These are phyloP conservation scores for Takifugu rubripes DNA, from an alignment of 2,797 vertebrate genomes.

Conservation along the genomic window DNA sequence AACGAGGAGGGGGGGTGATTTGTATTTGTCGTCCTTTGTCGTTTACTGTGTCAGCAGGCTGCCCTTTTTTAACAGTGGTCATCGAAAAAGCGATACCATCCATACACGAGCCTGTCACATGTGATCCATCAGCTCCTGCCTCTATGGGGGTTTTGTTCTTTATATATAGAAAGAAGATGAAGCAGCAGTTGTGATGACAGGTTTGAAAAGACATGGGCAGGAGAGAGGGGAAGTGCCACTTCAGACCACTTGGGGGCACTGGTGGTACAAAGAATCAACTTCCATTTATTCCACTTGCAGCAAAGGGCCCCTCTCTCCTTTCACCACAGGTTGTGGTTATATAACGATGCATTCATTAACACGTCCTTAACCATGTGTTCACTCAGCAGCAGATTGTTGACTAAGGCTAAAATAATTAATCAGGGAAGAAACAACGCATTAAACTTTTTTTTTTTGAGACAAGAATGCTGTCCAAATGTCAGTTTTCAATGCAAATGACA, in stretches of 20 bases:
- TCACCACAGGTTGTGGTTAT: conserved; percentile 50
- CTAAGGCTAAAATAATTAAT: conserved; percentile 45
- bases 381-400: conserved; percentile 57
- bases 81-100: conserved; percentile 53
- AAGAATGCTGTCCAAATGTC: neutral
- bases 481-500: neutral
- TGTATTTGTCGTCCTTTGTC: conserved; percentile 41
- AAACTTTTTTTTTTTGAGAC: conserved; percentile 3
- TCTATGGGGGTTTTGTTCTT: conserved; percentile 33
- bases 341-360: conserved; percentile 64
- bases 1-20: conserved; percentile 46
- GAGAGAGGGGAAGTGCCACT: neutral
- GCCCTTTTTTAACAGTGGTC: conserved; percentile 47
- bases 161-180: conserved; percentile 45
- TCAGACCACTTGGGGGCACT: conserved; percentile 74
- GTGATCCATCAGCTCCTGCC: conserved; percentile 44
- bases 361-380: conserved; percentile 41
- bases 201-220: conserved; percentile 22
- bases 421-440: conserved; percentile 21
- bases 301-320: conserved; percentile 16
- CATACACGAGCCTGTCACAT: conserved; percentile 42
- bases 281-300: conserved; percentile 13
- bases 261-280: conserved; percentile 43
- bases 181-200: conserved; percentile 41
- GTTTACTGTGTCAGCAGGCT: conserved; percentile 64